Evolutionary conservation across 1,140 invertebrate species (phyloP).

Genomic region (Leptinotarsa texana): DNA sequence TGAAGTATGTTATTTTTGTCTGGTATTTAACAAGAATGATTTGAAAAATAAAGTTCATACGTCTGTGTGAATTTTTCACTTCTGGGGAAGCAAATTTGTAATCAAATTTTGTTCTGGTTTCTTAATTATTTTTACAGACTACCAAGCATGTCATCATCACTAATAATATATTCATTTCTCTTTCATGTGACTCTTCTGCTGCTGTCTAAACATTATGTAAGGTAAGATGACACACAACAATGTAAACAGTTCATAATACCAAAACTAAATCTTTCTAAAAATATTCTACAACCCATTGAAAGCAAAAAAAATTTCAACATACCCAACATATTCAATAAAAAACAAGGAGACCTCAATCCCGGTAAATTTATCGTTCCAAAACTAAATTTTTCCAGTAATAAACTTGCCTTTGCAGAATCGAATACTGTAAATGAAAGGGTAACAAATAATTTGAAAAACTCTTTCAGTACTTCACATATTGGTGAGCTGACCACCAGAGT

Average conservation of each 20-base stretch:
- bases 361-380: conserved; percentile 29
- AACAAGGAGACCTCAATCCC: neutral
- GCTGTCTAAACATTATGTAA: conserved; percentile 56
- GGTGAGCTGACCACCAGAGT: neutral
- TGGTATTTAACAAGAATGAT: too few relatives aligned
- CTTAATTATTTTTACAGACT: neutral
- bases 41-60: too few relatives aligned
- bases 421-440: conserved; percentile 18
- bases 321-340: conserved; percentile 32
- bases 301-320: conserved; percentile 26
- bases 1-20: too few relatives aligned
- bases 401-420: neutral
- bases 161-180: conserved; percentile 49
- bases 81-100: too few relatives aligned
- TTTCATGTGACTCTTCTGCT: conserved; percentile 55
- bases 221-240: conserved; percentile 57
- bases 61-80: too few relatives aligned
- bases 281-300: conserved; percentile 17
- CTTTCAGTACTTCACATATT: conserved; percentile 26
- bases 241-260: conserved; percentile 30
- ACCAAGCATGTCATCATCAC: neutral
- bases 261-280: conserved; percentile 29
- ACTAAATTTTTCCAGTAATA: conserved; percentile 10
- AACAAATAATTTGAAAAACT: conserved; percentile 29
- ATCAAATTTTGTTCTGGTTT: neutral